These are phyloP conservation scores for Betta splendens DNA, from an alignment of 2,797 vertebrate species.

Conservation along the genomic window DNA sequence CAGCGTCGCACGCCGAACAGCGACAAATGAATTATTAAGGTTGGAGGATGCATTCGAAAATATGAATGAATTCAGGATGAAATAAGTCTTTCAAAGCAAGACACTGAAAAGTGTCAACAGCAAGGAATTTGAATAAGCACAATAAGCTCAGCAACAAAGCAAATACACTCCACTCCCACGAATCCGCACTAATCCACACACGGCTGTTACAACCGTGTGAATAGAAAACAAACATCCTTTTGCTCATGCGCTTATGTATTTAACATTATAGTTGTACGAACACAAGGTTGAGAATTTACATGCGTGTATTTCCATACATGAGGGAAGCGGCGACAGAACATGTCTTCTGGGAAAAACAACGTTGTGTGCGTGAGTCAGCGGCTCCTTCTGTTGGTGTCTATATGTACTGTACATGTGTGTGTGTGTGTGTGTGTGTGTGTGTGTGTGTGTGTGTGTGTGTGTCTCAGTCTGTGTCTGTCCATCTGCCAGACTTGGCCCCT, in stretches of 20 bases:
- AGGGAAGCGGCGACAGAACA: constrained; percentile 2
- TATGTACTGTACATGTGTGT: constrained; percentile 8
- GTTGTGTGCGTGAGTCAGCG: constrained; percentile 27
- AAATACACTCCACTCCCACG: constrained; percentile 43
- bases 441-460: constrained; percentile 24
- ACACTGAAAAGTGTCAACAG: constrained; percentile 39
- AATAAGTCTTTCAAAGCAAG: constrained; percentile 20
- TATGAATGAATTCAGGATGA: constrained; percentile 2
- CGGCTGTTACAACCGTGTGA: constrained; percentile 16
- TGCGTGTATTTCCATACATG: constrained; percentile 2
- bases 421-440: constrained; percentile 16
- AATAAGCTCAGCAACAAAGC: constrained; percentile 36
- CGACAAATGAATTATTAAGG: constrained; percentile 4
- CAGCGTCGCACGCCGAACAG: neutral
- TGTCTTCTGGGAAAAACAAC: constrained; percentile 2
- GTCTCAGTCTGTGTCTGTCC: constrained; percentile 26
- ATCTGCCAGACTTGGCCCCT: constrained; percentile 41
- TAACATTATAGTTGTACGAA: constrained; percentile 29
- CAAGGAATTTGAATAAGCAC: constrained; percentile 41
- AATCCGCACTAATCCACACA: constrained; percentile 25
- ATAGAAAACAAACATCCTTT: constrained; percentile 23
- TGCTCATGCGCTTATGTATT: neutral
- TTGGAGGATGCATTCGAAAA: neutral
- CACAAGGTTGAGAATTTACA: constrained; percentile 20
- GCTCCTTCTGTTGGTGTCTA: constrained; percentile 26